Base-by-base conservation (phyloP, 92 coral and sea anemone genomes). In the Epizoanthus illoricatus region DNA sequence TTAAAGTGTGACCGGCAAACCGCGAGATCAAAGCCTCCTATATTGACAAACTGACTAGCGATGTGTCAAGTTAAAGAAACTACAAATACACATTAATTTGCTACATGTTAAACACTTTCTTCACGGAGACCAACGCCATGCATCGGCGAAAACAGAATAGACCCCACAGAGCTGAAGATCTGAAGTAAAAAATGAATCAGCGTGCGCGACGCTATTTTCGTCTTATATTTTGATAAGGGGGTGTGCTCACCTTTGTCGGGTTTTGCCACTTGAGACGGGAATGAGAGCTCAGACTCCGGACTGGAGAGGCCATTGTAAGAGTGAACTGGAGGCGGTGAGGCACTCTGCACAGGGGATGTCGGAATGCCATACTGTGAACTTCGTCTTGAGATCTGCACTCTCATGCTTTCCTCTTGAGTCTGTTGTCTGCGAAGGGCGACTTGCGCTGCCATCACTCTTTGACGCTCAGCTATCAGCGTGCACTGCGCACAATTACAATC, bases 341-440 rank as follows among this genome's bases (percentile, higher is more conserved):
- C 69, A 28, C 42, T 69, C 18, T 63, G 80, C 2, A 71, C 20
- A 15, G 91, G 78, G 62, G 91, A 80, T 47, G 73, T 73, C 62
- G 89, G 75, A 65, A 84, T 85, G 82, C 71, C 70, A 43, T 75
- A 90, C 2, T 87, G 16, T 17, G 90, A 72, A 2, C 54, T 67
- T 61, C 84, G 90, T 56, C 84, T 71, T 12, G 84, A 60, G 19
- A 83, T 65, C 64, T 88, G 92, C 6, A 80, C 90, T 65, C 93
- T 83, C 90, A 97, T 92, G 40, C n/a, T 86, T 71, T 97, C 99
- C 74, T 97, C 99, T 68, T 97, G 99, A 6, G 99, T 97, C 70
- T 93, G 97, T 70, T 93, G 97, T 24, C 97, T 81, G 61, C 97
- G 85, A 17, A 93, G 87, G 0, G 97, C 97, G 13, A 93, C 97